These are phyloP conservation scores for Callimico goeldii DNA, from an alignment of 2,797 vertebrate species.

Conservation along the genomic window DNA sequence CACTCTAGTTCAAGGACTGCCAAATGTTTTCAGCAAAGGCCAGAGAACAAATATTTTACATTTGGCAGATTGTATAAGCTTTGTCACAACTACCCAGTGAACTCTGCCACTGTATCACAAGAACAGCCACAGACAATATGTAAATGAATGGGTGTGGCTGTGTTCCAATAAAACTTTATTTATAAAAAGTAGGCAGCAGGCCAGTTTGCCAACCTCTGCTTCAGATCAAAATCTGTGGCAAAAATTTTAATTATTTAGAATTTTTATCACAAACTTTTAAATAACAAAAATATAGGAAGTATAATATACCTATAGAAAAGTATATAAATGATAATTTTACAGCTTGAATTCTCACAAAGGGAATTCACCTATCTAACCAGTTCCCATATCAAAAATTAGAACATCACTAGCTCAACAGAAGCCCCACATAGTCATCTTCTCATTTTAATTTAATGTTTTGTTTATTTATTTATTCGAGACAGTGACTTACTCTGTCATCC, in stretches of 20 bases:
- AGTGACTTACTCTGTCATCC: background rate
- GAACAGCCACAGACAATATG: background rate
- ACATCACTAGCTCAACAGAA: background rate
- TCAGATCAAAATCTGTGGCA: background rate
- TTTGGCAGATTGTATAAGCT: background rate
- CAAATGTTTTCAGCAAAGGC: background rate
- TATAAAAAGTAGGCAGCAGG: background rate
- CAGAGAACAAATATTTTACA: background rate
- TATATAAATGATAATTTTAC: background rate
- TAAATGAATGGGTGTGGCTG: background rate
- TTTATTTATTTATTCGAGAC: background rate
- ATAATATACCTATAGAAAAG: background rate
- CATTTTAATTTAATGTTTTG: background rate
- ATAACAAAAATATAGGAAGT: background rate
- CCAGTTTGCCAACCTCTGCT: background rate
- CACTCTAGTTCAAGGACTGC: background rate
- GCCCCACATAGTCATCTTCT: background rate
- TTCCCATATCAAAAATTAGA: background rate
- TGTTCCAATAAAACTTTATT: constrained; percentile 22
- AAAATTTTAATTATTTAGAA: background rate
- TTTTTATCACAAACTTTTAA: background rate
- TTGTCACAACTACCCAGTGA: background rate
- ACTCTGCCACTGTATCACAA: too few species aligned
- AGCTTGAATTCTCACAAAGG: background rate
- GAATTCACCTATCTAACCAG: background rate